Evolutionary conservation across 2,113 vertebrate genomes (phyloP).

Genomic region (Beaufortia kweichowensis): DNA sequence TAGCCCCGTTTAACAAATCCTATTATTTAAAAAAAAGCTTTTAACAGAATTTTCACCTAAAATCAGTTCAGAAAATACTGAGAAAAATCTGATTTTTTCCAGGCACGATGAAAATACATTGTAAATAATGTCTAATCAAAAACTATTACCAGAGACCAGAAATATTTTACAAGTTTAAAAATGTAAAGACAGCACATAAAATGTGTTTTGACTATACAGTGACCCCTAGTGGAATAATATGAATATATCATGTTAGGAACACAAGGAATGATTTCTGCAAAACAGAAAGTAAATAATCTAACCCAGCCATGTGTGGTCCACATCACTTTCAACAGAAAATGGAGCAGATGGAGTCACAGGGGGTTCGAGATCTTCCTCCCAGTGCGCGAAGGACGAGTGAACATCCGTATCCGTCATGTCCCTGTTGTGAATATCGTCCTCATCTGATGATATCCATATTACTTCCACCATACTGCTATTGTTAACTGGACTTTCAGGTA

Average conservation of each 20-base stretch:
- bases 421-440: conserved; percentile 66
- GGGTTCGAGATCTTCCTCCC: conserved; percentile 65
- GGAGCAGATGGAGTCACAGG: conserved; percentile 64
- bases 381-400: conserved; percentile 14
- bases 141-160: neutral
- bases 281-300: conserved; percentile 48
- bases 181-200: neutral
- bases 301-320: conserved; percentile 54
- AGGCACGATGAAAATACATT: neutral
- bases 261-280: neutral
- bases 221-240: neutral
- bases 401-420: neutral
- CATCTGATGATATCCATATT: conserved; percentile 68
- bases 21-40: too few species aligned
- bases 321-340: conserved; percentile 63
- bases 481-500: neutral
- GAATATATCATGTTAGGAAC: neutral
- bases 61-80: too few species aligned
- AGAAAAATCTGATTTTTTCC: too few species aligned
- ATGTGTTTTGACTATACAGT: neutral
- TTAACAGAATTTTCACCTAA: too few species aligned
- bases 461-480: conserved; percentile 32
- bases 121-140: neutral
- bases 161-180: neutral
- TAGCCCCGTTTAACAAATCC: neutral